Percentiles rank a stretch among this genome's conserved stretches.
These are phyloP conservation scores for Spodoptera littoralis DNA, from an alignment of 2,888 invertebrate species.

Conservation along the genomic window DNA sequence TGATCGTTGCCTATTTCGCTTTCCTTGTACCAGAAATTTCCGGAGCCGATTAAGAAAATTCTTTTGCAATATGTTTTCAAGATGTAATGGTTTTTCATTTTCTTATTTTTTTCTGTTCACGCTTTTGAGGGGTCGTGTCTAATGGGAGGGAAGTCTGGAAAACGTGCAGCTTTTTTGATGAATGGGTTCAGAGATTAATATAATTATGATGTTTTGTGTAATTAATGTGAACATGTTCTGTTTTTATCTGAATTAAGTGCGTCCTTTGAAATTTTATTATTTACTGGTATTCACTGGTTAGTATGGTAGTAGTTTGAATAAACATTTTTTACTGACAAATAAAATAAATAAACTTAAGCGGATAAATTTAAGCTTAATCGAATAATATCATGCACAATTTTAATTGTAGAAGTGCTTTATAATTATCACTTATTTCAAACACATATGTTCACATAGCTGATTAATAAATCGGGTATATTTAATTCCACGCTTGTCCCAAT, in stretches of 20 bases:
- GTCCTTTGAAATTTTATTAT: no score
- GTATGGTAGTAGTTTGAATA: no score
- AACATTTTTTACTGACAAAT: no score
- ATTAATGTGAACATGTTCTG: no score
- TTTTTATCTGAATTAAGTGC: no score
- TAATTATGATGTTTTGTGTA: no score
- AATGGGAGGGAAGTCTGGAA: slow-evolving; percentile 38
- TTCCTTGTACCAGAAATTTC: slow-evolving; percentile 80
- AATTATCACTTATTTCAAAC: slow-evolving; percentile 8
- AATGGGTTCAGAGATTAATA: slow-evolving; percentile 1
- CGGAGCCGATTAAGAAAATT: slow-evolving; percentile 75
- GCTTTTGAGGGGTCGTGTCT: slow-evolving; percentile 19
- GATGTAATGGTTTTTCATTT: slow-evolving; percentile 77
- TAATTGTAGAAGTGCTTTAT: background rate
- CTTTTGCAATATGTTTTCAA: slow-evolving; percentile 70
- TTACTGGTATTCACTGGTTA: no score
- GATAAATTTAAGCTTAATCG: no score
- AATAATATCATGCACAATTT: no score
- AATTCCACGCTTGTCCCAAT: slow-evolving; percentile 28
- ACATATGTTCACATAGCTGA: slow-evolving; percentile 12
- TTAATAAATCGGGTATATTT: slow-evolving; percentile 10
- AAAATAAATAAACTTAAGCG: no score
- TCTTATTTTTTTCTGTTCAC: slow-evolving; percentile 24
- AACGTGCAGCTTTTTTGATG: slow-evolving; percentile 17
- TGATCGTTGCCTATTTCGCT: slow-evolving; percentile 70